Evolutionary conservation across 2,797 vertebrate species (phyloP).

Genomic region (Avahi laniger): DNA sequence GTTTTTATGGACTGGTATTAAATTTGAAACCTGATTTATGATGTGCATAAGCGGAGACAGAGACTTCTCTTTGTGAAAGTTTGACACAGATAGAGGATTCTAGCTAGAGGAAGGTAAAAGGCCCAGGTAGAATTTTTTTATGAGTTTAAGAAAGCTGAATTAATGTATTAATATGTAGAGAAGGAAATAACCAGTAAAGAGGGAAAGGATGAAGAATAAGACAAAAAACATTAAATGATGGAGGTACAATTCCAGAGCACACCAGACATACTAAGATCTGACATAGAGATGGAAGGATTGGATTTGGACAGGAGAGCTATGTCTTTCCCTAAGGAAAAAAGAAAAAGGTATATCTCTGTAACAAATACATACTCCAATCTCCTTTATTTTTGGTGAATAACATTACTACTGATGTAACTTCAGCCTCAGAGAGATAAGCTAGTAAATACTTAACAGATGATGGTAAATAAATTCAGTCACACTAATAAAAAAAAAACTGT

Average conservation of each 20-base stretch:
- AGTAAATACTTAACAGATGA: neutral
- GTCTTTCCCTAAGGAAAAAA: neutral
- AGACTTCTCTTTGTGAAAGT: neutral
- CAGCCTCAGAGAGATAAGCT: neutral
- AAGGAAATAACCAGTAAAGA: neutral
- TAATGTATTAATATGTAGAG: neutral
- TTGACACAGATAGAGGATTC: neutral
- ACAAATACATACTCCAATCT: neutral
- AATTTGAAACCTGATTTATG: neutral
- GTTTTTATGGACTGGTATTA: neutral
- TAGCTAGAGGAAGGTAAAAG: neutral
- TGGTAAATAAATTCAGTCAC: neutral
- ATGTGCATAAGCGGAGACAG: neutral
- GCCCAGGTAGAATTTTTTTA: neutral
- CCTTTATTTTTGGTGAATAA: neutral
- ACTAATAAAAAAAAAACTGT: neutral
- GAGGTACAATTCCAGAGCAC: neutral
- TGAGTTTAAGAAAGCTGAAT: neutral
- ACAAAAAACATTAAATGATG: neutral
- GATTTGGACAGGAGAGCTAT: neutral
- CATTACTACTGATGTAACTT: neutral
- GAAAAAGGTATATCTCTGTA: neutral
- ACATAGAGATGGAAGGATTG: neutral
- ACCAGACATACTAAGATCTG: neutral
- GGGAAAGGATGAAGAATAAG: neutral